A percentile compares a stretch with the other conserved stretches of the same genome.
phyloP scores from a whole-genome alignment of 2,113 vertebrate genomes.

The Zingel zingel region DNA sequence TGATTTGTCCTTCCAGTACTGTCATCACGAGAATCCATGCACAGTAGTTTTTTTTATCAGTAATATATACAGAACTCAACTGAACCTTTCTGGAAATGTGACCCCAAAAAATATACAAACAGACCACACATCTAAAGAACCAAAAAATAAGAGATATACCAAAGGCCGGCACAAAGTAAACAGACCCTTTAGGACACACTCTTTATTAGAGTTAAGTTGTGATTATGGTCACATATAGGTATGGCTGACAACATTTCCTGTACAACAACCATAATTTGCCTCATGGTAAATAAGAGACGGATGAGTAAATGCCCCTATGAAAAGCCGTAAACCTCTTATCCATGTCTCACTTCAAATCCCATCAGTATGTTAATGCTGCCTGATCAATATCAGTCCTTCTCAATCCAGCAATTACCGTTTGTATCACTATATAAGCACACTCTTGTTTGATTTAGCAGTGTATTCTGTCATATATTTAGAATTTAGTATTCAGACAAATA shows the following conservation, averaged over 20 bases:
- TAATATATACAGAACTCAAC: not conserved
- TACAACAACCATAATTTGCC: not conserved
- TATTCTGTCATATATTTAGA: not conserved
- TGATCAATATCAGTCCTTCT: not conserved
- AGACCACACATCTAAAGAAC: not conserved
- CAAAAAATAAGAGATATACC: not conserved
- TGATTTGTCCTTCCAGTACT: slow-evolving; percentile 1
- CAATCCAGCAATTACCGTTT: not conserved
- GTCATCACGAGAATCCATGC: not conserved
- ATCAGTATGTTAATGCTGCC: slow-evolving; percentile 22
- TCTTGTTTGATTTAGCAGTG: not conserved
- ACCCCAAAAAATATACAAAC: not conserved
- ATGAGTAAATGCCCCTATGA: not conserved
- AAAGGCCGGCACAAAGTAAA: not conserved
- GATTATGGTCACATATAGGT: not conserved
- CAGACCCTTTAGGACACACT: not conserved
- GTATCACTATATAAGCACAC: not conserved
- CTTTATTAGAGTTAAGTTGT: not conserved
- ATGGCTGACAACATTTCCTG: not conserved
- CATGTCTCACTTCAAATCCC: not conserved
- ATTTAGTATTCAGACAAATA: not conserved
- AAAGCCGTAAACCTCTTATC: not conserved
- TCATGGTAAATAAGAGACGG: not conserved
- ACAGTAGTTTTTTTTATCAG: not conserved
- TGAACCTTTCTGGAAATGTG: not conserved